phyloP scores from a whole-genome alignment of 2,888 invertebrate species.

The Amiota mariae region DNA sequence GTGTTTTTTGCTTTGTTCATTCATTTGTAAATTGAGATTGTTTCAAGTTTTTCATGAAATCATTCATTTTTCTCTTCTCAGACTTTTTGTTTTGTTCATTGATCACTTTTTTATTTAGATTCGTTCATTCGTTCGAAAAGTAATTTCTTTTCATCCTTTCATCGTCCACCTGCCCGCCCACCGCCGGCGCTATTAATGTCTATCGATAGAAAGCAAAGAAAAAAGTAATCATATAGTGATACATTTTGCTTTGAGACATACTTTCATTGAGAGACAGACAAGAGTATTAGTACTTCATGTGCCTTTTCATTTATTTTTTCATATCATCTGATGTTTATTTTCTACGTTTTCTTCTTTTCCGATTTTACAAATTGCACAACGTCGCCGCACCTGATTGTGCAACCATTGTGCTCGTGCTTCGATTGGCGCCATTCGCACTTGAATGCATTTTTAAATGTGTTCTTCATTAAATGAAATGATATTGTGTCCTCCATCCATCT shows the following conservation, averaged over 20 bases:
- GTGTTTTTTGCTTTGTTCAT: conserved; percentile 60
- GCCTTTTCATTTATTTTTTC: conserved; percentile 41
- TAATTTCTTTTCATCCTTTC: conserved; percentile 65
- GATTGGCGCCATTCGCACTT: conserved; percentile 37
- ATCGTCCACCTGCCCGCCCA: conserved; percentile 51
- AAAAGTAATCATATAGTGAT: conserved; percentile 63
- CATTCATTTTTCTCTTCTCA: background rate
- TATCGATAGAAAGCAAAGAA: conserved; percentile 23
- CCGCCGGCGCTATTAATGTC: conserved; percentile 25
- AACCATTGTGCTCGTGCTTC: conserved; percentile 40
- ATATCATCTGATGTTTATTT: conserved; percentile 3
- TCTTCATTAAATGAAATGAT: background rate
- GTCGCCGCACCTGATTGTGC: conserved; percentile 12
- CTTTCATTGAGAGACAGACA: no score
- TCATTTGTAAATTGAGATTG: conserved; percentile 58
- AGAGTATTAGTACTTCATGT: conserved; percentile 22
- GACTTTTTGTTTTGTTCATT: conserved; percentile 52
- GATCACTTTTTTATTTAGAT: conserved; percentile 70
- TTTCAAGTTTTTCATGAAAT: conserved; percentile 18
- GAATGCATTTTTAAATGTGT: background rate
- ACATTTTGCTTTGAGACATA: conserved; percentile 14
- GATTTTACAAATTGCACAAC: background rate
- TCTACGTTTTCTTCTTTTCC: background rate
- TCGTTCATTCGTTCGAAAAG: conserved; percentile 70
- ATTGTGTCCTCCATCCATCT: background rate